Evolutionary conservation across 1,140 invertebrate species (phyloP), one percentile per base, ranked within the genome.

Genomic region (Teleopsis dalmanni): DNA sequence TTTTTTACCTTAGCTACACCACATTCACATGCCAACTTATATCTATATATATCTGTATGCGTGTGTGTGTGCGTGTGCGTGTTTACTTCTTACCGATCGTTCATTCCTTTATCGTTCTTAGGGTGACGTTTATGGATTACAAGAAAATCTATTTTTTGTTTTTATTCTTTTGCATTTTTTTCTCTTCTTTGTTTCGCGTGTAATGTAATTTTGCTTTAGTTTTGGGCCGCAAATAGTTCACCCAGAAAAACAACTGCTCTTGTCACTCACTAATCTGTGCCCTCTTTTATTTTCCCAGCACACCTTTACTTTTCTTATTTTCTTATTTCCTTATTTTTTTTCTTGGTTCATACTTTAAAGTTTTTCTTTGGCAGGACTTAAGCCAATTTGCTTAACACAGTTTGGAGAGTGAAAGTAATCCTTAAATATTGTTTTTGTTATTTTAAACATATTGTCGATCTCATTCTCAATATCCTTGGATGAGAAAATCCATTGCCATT

Each of bases 81-180:
- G n/a, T n/a, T n/a, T n/a, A n/a, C n/a, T n/a, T n/a, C n/a, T n/a
- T n/a, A n/a, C n/a, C n/a, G n/a, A n/a, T n/a, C n/a, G n/a, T n/a
- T n/a, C n/a, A n/a, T n/a, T n/a, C n/a, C 33, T 46, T 35, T 46
- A 13, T 14, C 14, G 8, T 25, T 46, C 44, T 51, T 54, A 19
- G 62, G 56, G 52, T 65, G 59, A 62, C 62, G 62, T 65, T 65
- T 65, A 65, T 65, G 55, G 62, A 65, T 65, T 65, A 65, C 62
- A 65, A 36, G 60, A 60, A 60, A 60, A 5, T 37, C 9, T 42
- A 23, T 23, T 9, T 42, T 16, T 21, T 25, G 58, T 59, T 62
- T 14, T 59, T 42, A 35, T 44, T 19, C n/a, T 37, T 34, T 35
- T 29, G 33, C n/a, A 8, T 25, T 41, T 48, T 40, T 41, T 33